Conservation (phyloP, 2,797 vertebrate species). For the Numenius phaeopus region DNA sequence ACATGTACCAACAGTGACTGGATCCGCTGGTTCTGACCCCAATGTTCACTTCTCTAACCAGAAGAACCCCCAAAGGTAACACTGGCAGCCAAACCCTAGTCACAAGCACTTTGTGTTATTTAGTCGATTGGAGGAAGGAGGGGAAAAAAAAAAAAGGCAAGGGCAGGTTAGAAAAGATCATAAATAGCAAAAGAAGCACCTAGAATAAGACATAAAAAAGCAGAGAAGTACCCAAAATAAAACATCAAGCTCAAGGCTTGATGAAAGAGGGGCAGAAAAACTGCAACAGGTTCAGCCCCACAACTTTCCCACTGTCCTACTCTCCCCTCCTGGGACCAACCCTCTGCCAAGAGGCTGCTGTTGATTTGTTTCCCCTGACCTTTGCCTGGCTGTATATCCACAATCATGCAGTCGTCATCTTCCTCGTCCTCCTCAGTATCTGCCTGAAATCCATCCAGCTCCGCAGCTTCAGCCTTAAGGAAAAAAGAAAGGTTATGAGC, state of each 20-base stretch:
- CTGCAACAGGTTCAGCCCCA: background rate
- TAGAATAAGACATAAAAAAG: background rate
- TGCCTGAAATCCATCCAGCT: constrained; percentile 94
- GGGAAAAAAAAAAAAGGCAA: background rate
- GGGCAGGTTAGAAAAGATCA: background rate
- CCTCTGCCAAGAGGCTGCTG: background rate
- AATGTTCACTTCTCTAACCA: accelerated
- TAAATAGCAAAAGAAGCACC: background rate
- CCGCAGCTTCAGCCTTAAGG: constrained; percentile 80
- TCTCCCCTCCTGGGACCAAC: background rate
- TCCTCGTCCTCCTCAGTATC: constrained; percentile 95
- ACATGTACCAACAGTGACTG: accelerated
- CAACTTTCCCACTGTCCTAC: accelerated
- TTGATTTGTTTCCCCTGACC: constrained; percentile 76
- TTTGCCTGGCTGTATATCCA: constrained; percentile 76
- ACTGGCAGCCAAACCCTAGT: background rate
- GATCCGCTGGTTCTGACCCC: background rate
- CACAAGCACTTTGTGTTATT: background rate
- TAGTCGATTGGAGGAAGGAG: background rate
- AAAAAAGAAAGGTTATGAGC: background rate
- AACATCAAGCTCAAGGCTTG: background rate
- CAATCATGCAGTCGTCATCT: constrained; percentile 89
- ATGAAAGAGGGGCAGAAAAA: background rate
- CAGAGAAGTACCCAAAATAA: background rate
- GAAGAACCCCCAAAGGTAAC: background rate